phyloP scores from a whole-genome alignment of 2,113 vertebrate genomes.

The Colaptes auratus region DNA sequence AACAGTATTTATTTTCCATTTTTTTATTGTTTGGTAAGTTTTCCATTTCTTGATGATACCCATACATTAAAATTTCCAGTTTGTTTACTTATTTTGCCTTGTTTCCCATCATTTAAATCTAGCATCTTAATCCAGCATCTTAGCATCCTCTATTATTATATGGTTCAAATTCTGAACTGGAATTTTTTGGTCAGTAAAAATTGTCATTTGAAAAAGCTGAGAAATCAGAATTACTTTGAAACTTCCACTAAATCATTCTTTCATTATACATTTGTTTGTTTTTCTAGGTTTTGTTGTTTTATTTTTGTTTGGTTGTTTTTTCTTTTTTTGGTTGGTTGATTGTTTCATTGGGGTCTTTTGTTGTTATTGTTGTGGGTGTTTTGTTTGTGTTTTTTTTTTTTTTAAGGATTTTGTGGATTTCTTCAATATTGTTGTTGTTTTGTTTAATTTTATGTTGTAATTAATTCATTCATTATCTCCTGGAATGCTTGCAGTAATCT shows the following conservation, averaged over 20 bases:
- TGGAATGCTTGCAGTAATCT: neutral
- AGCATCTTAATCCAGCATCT: neutral
- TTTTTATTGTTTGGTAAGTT: neutral
- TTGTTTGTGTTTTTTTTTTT: neutral
- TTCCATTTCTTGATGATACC: neutral
- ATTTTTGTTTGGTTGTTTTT: too few species aligned
- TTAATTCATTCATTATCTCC: neutral
- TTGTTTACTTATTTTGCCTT: accelerated
- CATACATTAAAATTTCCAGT: neutral
- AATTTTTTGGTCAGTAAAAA: neutral
- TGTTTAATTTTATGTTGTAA: neutral
- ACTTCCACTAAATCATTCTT: neutral
- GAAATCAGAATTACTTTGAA: neutral
- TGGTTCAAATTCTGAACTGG: accelerated
- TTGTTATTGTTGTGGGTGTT: too few species aligned
- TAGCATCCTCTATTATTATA: neutral
- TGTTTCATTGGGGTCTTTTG: too few species aligned
- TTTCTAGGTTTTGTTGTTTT: too few species aligned
- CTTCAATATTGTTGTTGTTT: too few species aligned
- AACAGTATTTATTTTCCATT: accelerated
- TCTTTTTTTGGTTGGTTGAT: too few species aligned
- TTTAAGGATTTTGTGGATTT: neutral
- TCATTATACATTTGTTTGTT: neutral
- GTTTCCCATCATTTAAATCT: accelerated
- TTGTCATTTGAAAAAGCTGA: neutral